Base-by-base conservation (phyloP, 1,140 invertebrate species). In the Bombus impatiens region DNA sequence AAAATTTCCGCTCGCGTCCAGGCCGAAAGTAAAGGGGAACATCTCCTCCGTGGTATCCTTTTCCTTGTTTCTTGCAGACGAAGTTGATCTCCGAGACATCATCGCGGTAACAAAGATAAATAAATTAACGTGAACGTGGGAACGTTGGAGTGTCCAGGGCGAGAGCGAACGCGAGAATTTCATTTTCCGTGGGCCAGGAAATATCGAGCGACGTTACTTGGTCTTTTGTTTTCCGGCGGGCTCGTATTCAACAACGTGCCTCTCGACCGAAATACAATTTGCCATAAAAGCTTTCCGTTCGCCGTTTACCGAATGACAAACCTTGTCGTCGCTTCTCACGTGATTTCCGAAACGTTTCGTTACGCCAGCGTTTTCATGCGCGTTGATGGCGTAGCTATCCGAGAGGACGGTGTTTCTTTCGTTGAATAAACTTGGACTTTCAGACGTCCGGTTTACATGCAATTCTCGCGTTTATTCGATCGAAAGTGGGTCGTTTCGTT, bases 221-320 rank as follows among this genome's bases (percentile, higher is more conserved):
- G 53, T 59, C 44, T 76, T 47, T 76, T 76, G 44, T 53, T 76
- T 76, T 57, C 32, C 32, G 22, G 5, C 28, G 1, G 22, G 12
- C 25, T 77, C 10, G 47, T 9, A 57, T 76, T 76, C 75, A 76
- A n/a, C 40, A 25, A 28, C 47, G 74, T 28, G 32, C 13, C 53
- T 40, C 53, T 59, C 75, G 2, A 40, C 22, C 75, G 75, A 28
- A 77, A 77, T 35, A 40, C 75, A 53, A 77, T 77, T 77, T 77
- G 22, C 75, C 53, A 77, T 40, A 15, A 77, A 77, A 77, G 75
- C 75, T 59, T 77, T n/a, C 32, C 74, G 53, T 77, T 40, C n/a
- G 35, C 35, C 35, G 35, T 15, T 37, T 15, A 37, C 47, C 47
- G 35, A 35, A 59, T 40, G 53, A 59, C 75, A 59, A 59, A 59